phyloP scores from a whole-genome alignment of 2,797 vertebrate genomes.

The Rhincodon typus region DNA sequence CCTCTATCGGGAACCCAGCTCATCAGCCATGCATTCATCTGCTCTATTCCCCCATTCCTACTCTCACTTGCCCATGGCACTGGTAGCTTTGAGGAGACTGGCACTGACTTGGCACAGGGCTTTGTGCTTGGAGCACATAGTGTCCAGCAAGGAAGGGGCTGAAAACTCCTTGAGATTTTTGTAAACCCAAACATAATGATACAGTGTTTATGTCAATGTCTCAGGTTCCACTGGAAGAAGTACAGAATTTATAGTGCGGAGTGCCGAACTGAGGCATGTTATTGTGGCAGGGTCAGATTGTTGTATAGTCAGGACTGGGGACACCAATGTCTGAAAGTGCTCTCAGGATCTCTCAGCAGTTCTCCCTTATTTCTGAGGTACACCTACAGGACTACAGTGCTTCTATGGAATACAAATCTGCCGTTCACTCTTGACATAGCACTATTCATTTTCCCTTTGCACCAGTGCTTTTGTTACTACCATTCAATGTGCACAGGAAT shows the following conservation, averaged over 20 bases:
- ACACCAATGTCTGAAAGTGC: neutral
- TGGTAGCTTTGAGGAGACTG: too few relatives aligned
- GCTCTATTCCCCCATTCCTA: too few relatives aligned
- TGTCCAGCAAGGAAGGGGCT: too few relatives aligned
- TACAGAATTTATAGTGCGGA: neutral
- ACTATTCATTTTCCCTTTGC: neutral
- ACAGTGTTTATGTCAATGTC: neutral
- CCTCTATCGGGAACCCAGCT: too few relatives aligned
- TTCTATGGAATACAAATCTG: neutral
- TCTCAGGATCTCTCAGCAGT: neutral
- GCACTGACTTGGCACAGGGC: neutral
- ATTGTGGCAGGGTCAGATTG: too few relatives aligned
- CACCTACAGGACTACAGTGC: neutral
- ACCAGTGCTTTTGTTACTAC: neutral
- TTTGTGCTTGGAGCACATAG: neutral
- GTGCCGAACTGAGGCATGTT: neutral
- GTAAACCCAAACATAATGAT: neutral
- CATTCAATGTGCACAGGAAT: neutral
- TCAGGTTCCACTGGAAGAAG: too few relatives aligned
- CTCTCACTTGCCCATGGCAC: too few relatives aligned
- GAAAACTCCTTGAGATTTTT: neutral
- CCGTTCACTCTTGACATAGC: neutral
- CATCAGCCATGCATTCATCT: too few relatives aligned
- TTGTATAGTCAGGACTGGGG: too few relatives aligned
- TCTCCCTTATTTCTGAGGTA: too few relatives aligned